Percentiles rank a stretch among this genome's conserved stretches.
Evolutionary conservation across 2,888 invertebrate genomes (phyloP).

Genomic region (Pristionchus entomophagus): DNA sequence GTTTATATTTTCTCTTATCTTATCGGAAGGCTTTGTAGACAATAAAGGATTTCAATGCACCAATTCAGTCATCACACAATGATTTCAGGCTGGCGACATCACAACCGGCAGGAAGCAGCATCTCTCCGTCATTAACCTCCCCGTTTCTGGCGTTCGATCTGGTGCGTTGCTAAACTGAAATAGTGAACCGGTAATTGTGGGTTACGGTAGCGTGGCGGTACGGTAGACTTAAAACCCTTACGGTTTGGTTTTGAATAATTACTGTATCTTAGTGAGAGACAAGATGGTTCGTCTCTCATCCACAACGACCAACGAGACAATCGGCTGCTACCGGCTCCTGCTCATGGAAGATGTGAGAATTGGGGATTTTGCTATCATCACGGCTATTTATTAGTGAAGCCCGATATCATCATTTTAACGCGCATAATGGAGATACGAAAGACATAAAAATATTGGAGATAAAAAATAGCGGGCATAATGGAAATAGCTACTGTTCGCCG

Average conservation of each 20-base stretch:
- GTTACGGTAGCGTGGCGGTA: too few relatives aligned
- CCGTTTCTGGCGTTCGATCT: constrained; percentile 59
- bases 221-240: too few relatives aligned
- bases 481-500: too few relatives aligned
- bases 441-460: too few relatives aligned
- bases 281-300: constrained; percentile 55
- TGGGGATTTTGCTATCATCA: too few relatives aligned
- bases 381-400: too few relatives aligned
- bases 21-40: too few relatives aligned
- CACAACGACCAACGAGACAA: constrained; percentile 50
- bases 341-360: constrained; percentile 44
- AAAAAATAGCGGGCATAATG: too few relatives aligned
- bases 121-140: constrained; percentile 57
- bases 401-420: too few relatives aligned
- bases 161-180: constrained; percentile 47
- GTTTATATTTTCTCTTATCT: neutral
- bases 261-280: constrained; percentile 53
- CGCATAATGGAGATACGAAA: too few relatives aligned
- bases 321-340: constrained; percentile 53
- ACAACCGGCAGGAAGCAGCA: constrained; percentile 56
- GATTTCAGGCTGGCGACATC: constrained; percentile 51
- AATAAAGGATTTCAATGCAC: too few relatives aligned
- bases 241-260: neutral
- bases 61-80: neutral
- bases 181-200: neutral